Base-by-base conservation (phyloP, 2,888 invertebrate genomes). In the Hedychridium roseum region DNA sequence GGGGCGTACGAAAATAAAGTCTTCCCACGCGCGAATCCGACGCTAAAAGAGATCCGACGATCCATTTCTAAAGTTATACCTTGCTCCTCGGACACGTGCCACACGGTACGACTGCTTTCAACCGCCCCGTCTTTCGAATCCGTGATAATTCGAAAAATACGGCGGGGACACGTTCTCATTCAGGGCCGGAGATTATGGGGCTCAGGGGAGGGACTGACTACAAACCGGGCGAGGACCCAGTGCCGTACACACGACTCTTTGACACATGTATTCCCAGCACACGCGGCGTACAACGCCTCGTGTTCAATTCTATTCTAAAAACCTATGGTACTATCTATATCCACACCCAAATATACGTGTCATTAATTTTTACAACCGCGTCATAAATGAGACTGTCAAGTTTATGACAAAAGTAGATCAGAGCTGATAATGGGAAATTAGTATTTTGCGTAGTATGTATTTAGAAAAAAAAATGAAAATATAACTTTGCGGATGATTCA, bases 1-100 rank as follows among this genome's bases (percentile, higher is more conserved):
- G 68, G 68, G 68, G 60, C 55, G 60, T 57, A 70, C 66, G 57
- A 65, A 75, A 77, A 77, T 76, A 77, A 75, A 70, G 68, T 70
- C 76, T 74, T 77, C 78, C 78, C 78, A 78, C 78, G 77, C 78
- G 66, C 65, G 70, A 71, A 74, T 70, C 66, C 68, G 62, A 68
- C 54, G 70, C 75, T 76, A 70, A 76, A 73, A 74, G 71, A 69
- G 74, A 73, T 68, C 68, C 68, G 64, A 64, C 70, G 66, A 69
- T 74, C 69, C 68, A 65, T 71, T 76, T 78, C 76, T 75, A 77
- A 77, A 77, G 73, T 76, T 77, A 74, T 76, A 60, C 49, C 41
- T 41, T 50, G 51, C 51, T 54, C 51, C 57, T 32, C 44, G 54
- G 61, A 53, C 70, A 68, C 66, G 66, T 70, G 68, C 57, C 68